Percentiles rank a stretch among this genome's conserved stretches.
These are phyloP conservation scores for Varanus komodoensis DNA, from an alignment of 2,113 vertebrate species.

Conservation along the genomic window DNA sequence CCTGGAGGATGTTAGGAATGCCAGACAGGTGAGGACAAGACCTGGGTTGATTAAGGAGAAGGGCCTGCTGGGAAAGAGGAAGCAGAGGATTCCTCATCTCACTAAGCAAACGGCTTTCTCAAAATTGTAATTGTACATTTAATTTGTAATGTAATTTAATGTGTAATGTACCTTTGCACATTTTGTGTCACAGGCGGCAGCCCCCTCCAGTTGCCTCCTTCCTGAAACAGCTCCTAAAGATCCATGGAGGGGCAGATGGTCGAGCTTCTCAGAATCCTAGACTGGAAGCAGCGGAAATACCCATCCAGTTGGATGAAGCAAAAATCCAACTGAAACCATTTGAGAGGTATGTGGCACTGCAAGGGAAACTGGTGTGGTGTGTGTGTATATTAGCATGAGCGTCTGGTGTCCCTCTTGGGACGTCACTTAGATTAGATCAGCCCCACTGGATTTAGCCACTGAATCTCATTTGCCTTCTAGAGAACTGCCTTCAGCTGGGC, in stretches of 20 bases:
- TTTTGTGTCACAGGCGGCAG: background rate
- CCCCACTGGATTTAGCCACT: background rate
- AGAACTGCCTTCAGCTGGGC: background rate
- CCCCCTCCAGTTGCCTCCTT: constrained; percentile 16
- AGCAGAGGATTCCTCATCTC: background rate
- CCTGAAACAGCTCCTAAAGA: constrained; percentile 9
- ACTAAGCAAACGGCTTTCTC: background rate
- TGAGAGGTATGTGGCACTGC: background rate
- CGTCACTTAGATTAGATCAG: background rate
- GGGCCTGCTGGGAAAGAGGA: background rate
- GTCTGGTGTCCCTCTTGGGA: background rate
- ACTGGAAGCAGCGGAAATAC: background rate
- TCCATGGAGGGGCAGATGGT: background rate
- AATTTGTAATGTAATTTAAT: too few species aligned
- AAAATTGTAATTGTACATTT: background rate
- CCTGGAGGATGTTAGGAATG: background rate
- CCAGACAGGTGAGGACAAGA: constrained; percentile 4
- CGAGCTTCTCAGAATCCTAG: background rate
- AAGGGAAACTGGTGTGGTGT: background rate
- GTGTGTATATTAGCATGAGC: rapidly evolving
- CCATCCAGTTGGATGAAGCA: background rate
- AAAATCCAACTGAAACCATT: background rate
- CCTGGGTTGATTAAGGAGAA: background rate
- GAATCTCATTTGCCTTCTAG: background rate
- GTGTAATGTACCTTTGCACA: too few species aligned